phyloP scores from a whole-genome alignment of 2,113 vertebrate species.

The Fregata magnificens region DNA sequence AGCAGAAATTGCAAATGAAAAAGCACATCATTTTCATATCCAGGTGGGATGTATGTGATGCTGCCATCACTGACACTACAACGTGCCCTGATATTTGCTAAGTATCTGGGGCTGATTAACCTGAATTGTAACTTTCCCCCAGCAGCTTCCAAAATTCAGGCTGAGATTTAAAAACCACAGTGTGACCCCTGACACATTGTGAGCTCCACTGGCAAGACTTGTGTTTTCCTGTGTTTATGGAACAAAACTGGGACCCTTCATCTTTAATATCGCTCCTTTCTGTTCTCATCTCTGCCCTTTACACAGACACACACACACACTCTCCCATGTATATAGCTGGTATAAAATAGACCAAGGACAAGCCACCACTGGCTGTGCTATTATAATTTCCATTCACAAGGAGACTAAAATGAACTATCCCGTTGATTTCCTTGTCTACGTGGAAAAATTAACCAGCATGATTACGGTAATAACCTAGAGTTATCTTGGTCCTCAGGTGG shows the following conservation, averaged over 20 bases:
- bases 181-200: rapidly evolving
- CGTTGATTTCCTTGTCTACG: not conserved
- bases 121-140: not conserved
- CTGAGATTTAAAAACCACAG: not conserved
- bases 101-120: not conserved
- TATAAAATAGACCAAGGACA: not conserved
- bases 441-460: conserved; percentile 22
- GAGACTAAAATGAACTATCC: not conserved
- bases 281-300: not conserved
- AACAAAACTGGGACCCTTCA: not conserved
- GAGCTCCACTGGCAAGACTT: not conserved
- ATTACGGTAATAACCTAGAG: conserved; percentile 12
- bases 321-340: not conserved
- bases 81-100: not conserved
- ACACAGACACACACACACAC: not conserved
- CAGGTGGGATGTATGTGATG: not conserved
- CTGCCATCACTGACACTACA: not conserved
- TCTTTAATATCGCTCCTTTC: not conserved
- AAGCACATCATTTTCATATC: not conserved
- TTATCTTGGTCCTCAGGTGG: conserved; percentile 28
- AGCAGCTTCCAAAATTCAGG: not conserved
- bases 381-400: not conserved
- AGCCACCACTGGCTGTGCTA: not conserved
- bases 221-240: not conserved
- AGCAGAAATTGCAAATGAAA: not conserved